phyloP scores from a whole-genome alignment of 2,797 vertebrate species.

The Mycteria americana region DNA sequence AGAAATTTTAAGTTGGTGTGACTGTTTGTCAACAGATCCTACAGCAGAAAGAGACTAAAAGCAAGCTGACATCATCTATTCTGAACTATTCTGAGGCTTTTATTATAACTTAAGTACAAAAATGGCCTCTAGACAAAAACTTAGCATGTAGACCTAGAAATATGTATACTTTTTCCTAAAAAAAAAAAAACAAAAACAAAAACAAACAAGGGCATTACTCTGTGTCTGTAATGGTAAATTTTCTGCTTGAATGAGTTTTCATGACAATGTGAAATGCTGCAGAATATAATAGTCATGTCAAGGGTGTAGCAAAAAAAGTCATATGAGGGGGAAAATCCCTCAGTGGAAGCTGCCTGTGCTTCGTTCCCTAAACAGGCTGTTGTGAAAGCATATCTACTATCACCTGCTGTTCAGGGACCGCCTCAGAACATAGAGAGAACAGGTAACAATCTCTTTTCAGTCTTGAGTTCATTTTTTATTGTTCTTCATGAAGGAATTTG shows the following conservation, averaged over 20 bases:
- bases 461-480: not conserved
- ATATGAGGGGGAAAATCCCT: not conserved
- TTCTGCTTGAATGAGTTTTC: conserved; percentile 15
- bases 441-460: not conserved
- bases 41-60: not conserved
- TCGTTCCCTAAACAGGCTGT: not conserved
- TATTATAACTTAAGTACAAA: not conserved
- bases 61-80: not conserved
- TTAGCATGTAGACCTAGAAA: not conserved
- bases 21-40: not conserved
- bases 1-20: not conserved
- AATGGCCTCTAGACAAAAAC: conserved; percentile 1
- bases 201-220: not conserved
- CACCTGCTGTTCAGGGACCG: not conserved
- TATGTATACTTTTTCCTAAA: not conserved
- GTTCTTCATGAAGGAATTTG: not conserved
- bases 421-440: not conserved
- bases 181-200: not conserved
- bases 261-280: not conserved
- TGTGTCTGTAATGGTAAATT: not conserved
- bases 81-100: not conserved
- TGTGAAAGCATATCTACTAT: not conserved
- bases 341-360: not conserved
- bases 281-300: not conserved
- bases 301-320: not conserved